A percentile compares a stretch with the other conserved stretches of the same genome.
These are phyloP conservation scores for Poeciliopsis presidionis DNA, from an alignment of 2,797 vertebrate genomes.

Conservation along the genomic window DNA sequence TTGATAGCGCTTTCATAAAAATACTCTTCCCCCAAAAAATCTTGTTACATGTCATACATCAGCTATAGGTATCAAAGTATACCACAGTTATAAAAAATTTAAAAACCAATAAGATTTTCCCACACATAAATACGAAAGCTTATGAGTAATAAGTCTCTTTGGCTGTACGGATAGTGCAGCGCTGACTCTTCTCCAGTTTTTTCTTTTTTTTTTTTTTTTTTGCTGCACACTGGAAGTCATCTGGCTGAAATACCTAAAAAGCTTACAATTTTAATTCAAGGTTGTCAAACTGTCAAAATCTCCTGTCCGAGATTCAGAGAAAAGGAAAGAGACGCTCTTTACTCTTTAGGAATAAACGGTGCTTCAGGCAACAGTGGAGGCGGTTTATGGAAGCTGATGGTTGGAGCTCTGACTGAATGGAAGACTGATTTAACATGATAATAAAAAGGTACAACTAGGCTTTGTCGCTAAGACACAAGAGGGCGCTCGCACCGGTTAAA, in stretches of 20 bases:
- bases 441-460: slow-evolving; percentile 4
- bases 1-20: slow-evolving; percentile 4
- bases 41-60: neutral
- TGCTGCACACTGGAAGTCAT: neutral
- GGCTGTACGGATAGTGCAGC: neutral
- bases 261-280: neutral
- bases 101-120: neutral
- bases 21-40: neutral
- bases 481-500: slow-evolving; percentile 53
- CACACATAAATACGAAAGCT: neutral
- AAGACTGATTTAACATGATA: slow-evolving; percentile 47
- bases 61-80: neutral
- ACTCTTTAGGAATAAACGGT: neutral
- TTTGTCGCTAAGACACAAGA: slow-evolving; percentile 46
- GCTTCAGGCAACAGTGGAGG: neutral
- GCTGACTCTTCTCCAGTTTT: neutral
- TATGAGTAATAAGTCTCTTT: neutral
- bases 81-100: neutral
- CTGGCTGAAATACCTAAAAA: neutral
- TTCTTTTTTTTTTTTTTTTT: too few relatives aligned
- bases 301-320: neutral
- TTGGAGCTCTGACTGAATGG: neutral
- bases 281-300: neutral
- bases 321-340: neutral
- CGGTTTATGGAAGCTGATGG: neutral